These are phyloP conservation scores for Amniataba percoides DNA, from an alignment of 2,797 vertebrate species.

Conservation along the genomic window DNA sequence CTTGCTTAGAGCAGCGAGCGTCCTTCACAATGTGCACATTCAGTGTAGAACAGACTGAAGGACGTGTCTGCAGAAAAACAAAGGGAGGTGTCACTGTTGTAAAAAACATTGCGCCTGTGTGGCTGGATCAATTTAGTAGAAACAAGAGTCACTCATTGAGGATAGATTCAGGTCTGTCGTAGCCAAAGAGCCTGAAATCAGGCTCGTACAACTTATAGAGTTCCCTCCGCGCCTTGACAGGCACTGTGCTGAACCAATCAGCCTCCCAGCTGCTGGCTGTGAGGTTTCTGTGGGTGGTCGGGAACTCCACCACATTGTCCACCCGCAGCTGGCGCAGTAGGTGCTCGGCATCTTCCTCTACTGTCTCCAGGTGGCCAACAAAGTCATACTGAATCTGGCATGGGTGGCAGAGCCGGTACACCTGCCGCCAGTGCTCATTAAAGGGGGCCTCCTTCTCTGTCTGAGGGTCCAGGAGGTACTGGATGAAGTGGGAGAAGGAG, in stretches of 20 bases:
- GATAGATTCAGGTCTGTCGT: slow-evolving; percentile 88
- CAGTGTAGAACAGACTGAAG: slow-evolving; percentile 12
- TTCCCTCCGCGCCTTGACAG: slow-evolving; percentile 86
- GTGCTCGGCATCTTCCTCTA: slow-evolving; percentile 91
- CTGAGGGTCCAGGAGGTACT: slow-evolving; percentile 94
- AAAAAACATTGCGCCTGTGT: not conserved
- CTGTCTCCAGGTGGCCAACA: slow-evolving; percentile 92
- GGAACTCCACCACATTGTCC: slow-evolving; percentile 91
- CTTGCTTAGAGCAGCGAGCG: slow-evolving; percentile 36
- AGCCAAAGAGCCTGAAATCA: slow-evolving; percentile 94
- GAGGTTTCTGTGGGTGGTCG: slow-evolving; percentile 89
- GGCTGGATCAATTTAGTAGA: slow-evolving; percentile 71
- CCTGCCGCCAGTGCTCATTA: slow-evolving; percentile 98
- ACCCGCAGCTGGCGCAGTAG: slow-evolving; percentile 90
- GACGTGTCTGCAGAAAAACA: slow-evolving; percentile 31
- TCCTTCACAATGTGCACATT: slow-evolving; percentile 35
- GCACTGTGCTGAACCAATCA: slow-evolving; percentile 91
- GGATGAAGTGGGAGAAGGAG: slow-evolving; percentile 93
- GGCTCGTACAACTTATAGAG: slow-evolving; percentile 94
- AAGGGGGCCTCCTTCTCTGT: slow-evolving; percentile 93
- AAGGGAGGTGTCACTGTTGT: slow-evolving; percentile 35
- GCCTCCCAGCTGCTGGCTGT: slow-evolving; percentile 93
- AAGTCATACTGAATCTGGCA: slow-evolving; percentile 98
- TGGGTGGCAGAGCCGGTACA: slow-evolving; percentile 94
- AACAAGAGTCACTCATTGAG: slow-evolving; percentile 78